Conservation (phyloP, 2,888 invertebrate genomes). For the Limenitis camilla region DNA sequence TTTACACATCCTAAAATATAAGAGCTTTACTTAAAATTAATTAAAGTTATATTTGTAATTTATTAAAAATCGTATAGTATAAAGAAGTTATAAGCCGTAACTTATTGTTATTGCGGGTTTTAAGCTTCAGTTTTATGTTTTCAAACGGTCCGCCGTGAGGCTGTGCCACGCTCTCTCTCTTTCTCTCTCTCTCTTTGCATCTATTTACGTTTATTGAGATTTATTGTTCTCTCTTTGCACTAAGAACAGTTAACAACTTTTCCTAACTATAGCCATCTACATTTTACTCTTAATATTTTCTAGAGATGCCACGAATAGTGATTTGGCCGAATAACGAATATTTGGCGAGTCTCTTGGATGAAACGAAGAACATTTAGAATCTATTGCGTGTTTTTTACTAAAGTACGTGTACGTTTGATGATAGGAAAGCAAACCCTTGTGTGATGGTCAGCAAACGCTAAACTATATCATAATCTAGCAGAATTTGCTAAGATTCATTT, state of each 20-base stretch:
- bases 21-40: no score
- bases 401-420: no score
- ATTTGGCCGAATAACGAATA: no score
- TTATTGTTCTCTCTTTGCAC: constrained; percentile 39
- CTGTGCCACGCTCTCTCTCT: constrained; percentile 19
- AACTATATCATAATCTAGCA: no score
- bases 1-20: no score
- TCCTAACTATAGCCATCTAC: not conserved
- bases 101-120: constrained; percentile 74
- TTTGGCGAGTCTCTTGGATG: no score
- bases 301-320: no score
- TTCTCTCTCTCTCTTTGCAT: constrained; percentile 21
- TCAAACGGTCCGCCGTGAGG: constrained; percentile 37
- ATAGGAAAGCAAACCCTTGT: no score
- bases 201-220: constrained; percentile 57
- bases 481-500: no score
- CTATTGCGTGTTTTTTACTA: no score
- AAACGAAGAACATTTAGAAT: no score
- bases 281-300: not conserved
- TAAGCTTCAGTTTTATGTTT: constrained; percentile 72
- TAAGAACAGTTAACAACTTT: constrained; percentile 27
- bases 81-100: constrained; percentile 60
- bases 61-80: constrained; percentile 31
- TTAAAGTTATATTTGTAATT: not conserved
- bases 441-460: no score